Evolutionary conservation across 2,888 invertebrate genomes (phyloP).

Genomic region (Catocala sponsa): DNA sequence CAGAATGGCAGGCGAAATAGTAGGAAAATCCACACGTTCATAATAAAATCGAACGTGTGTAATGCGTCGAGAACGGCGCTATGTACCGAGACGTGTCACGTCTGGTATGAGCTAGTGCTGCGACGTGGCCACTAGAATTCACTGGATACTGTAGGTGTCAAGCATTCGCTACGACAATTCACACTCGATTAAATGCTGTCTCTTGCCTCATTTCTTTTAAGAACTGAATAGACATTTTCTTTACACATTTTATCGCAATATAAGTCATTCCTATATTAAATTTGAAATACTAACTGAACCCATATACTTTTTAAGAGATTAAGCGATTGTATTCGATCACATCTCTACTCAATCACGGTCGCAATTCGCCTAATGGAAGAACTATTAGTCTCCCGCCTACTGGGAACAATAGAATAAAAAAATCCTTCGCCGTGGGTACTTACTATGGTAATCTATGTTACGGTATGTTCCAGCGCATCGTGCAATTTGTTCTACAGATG

Average conservation of each 20-base stretch:
- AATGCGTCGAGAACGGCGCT: constrained; percentile 11
- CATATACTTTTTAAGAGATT: constrained; percentile 23
- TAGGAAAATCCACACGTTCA: constrained; percentile 16
- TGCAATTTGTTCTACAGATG: constrained; percentile 67
- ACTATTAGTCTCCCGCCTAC: constrained; percentile 63
- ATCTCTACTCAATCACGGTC: constrained; percentile 59
- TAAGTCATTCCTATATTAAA: too few species aligned
- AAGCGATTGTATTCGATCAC: constrained; percentile 37
- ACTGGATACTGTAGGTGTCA: constrained; percentile 41
- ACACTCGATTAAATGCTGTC: constrained; percentile 26
- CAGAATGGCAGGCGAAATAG: constrained; percentile 3
- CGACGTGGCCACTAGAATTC: constrained; percentile 16
- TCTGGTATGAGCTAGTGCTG: constrained; percentile 32
- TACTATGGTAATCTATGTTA: constrained; percentile 65
- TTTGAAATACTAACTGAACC: neutral
- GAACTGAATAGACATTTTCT: constrained; percentile 23
- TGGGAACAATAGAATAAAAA: constrained; percentile 60
- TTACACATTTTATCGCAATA: neutral
- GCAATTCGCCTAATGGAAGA: constrained; percentile 67
- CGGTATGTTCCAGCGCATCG: constrained; percentile 56
- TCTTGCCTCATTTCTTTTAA: constrained; percentile 13
- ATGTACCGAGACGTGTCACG: constrained; percentile 26
- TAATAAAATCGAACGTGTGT: constrained; percentile 19
- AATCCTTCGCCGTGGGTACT: constrained; percentile 37
- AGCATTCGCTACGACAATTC: constrained; percentile 30